Evolutionary conservation across 2,888 invertebrate species (phyloP).

Genomic region (Melipona beecheii): DNA sequence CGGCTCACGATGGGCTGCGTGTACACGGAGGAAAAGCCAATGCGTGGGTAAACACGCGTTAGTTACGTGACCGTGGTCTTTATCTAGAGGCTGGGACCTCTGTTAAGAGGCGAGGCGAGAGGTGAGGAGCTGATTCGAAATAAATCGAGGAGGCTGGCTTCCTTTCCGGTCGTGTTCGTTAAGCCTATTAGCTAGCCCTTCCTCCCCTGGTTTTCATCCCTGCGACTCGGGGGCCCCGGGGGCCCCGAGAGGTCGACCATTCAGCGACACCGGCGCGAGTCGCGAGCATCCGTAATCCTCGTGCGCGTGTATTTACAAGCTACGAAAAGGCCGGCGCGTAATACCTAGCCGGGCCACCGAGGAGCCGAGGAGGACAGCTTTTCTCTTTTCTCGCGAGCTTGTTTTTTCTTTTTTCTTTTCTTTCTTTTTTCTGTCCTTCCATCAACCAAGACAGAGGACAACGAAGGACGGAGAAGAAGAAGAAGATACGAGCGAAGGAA

Average conservation of each 20-base stretch:
- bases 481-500: not conserved
- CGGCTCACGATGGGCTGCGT: not conserved
- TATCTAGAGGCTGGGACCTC: constrained; percentile 57
- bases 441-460: not conserved
- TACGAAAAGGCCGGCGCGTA: constrained; percentile 36
- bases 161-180: constrained; percentile 70
- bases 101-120: constrained; percentile 29
- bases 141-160: constrained; percentile 61
- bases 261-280: constrained; percentile 65
- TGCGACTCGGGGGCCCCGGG: constrained; percentile 1
- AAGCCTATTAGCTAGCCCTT: constrained; percentile 73
- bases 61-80: constrained; percentile 71
- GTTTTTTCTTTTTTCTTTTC: not conserved
- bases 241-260: constrained; percentile 33
- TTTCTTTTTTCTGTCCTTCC: not conserved
- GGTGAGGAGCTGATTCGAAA: constrained; percentile 59
- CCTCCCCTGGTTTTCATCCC: constrained; percentile 35
- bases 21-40: constrained; percentile 55
- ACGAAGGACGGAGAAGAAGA: not conserved
- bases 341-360: constrained; percentile 1
- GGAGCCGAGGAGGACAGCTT: constrained; percentile 22
- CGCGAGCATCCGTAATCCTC: constrained; percentile 71
- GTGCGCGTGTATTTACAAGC: constrained; percentile 71
- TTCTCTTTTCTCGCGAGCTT: constrained; percentile 21
- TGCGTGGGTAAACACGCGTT: constrained; percentile 73